These are phyloP conservation scores for Leptinotarsa juncta DNA, from an alignment of 2,888 invertebrate species.

Conservation along the genomic window DNA sequence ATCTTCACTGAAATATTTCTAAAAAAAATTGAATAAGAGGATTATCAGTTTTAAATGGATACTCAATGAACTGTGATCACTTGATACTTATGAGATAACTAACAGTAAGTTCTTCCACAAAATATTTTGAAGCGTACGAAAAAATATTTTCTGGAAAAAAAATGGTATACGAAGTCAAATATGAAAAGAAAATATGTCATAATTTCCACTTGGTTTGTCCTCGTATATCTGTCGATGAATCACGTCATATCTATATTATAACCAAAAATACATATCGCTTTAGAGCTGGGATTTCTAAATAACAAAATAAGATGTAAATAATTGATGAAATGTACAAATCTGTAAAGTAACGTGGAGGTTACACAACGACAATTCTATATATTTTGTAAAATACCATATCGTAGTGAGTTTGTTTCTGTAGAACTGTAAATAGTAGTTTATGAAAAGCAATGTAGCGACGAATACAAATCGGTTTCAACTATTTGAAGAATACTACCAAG, in stretches of 20 bases:
- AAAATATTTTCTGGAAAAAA: slow-evolving; percentile 21
- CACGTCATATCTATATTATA: slow-evolving; percentile 43
- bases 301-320: slow-evolving; percentile 43
- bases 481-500: slow-evolving; percentile 41
- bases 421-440: slow-evolving; percentile 50
- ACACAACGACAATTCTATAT: slow-evolving; percentile 58
- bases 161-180: slow-evolving; percentile 29
- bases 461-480: slow-evolving; percentile 41
- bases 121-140: slow-evolving; percentile 14
- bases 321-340: slow-evolving; percentile 56
- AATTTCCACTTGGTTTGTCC: slow-evolving; percentile 50
- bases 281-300: slow-evolving; percentile 63
- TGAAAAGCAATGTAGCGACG: slow-evolving; percentile 53
- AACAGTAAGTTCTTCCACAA: slow-evolving; percentile 10
- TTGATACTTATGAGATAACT: slow-evolving; percentile 54
- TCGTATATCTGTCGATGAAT: slow-evolving; percentile 28
- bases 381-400: slow-evolving; percentile 64
- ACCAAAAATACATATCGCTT: slow-evolving; percentile 65
- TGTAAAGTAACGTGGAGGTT: slow-evolving; percentile 59
- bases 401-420: slow-evolving; percentile 53
- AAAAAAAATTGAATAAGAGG: background rate
- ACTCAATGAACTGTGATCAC: slow-evolving; percentile 64
- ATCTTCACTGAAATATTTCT: background rate
- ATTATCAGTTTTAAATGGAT: slow-evolving; percentile 39
- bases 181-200: slow-evolving; percentile 50